phyloP scores from a whole-genome alignment of 2,888 invertebrate genomes.

The Platycheirus rosarum region DNA sequence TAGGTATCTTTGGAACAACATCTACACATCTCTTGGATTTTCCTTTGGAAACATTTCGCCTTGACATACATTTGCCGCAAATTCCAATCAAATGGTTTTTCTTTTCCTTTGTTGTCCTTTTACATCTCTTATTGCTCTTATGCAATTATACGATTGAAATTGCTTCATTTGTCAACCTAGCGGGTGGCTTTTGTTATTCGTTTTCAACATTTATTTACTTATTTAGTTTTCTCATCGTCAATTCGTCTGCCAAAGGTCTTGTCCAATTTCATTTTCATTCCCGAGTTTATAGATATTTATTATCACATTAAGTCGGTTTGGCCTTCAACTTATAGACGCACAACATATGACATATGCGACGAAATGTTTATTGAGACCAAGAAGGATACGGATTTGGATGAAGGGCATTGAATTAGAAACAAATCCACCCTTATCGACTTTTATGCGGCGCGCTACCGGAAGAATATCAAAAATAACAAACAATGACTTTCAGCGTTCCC shows the following conservation, averaged over 20 bases:
- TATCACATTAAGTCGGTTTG: conserved; percentile 72
- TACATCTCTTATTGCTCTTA: conserved; percentile 12
- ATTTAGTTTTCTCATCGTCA: conserved; percentile 38
- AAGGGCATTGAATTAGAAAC: conserved; percentile 23
- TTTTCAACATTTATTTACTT: conserved; percentile 65
- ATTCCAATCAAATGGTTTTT: conserved; percentile 37
- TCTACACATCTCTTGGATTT: no score
- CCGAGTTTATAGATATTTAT: conserved; percentile 74
- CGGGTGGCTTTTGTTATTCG: conserved; percentile 56
- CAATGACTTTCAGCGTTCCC: conserved; percentile 21
- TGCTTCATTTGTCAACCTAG: conserved; percentile 65
- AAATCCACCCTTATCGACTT: conserved; percentile 21
- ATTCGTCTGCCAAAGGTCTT: neutral
- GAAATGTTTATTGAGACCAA: conserved; percentile 32
- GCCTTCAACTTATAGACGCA: conserved; percentile 49
- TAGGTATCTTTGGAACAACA: no score
- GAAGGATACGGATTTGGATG: conserved; percentile 18
- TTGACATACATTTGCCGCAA: neutral
- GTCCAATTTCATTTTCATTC: conserved; percentile 62
- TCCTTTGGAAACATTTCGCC: neutral
- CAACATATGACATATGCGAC: conserved; percentile 76
- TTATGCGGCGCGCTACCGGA: conserved; percentile 30
- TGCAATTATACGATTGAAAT: conserved; percentile 63
- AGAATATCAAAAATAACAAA: conserved; percentile 68
- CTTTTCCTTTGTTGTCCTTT: conserved; percentile 6